phyloP scores from a whole-genome alignment of 2,113 vertebrate species.

The Gadus chalcogrammus region DNA sequence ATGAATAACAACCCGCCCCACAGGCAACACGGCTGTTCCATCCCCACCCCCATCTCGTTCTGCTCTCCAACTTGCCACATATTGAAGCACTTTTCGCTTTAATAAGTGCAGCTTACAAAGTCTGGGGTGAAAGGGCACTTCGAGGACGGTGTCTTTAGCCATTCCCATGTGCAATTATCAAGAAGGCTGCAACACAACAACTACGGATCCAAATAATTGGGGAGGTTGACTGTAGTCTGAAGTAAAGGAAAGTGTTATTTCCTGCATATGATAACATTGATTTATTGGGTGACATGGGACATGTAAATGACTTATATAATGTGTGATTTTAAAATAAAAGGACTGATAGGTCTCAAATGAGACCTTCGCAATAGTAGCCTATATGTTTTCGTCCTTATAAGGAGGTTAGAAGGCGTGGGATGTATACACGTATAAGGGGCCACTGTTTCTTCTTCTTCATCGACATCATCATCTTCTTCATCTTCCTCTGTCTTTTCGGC shows the following conservation, averaged over 20 bases:
- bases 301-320: no score
- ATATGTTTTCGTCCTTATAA: not conserved
- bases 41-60: constrained; percentile 63
- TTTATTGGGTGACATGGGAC: no score
- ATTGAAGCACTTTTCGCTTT: constrained; percentile 99
- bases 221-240: constrained; percentile 18
- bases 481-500: constrained; percentile 14
- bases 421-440: constrained; percentile 40
- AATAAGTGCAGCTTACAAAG: constrained; percentile 96
- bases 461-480: no score
- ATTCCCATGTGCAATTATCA: constrained; percentile 66
- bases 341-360: not conserved
- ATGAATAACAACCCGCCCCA: constrained; percentile 46
- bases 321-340: no score
- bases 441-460: not conserved
- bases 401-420: constrained; percentile 42
- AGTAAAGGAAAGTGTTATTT: constrained; percentile 26
- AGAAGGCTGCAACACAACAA: constrained; percentile 42
- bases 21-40: constrained; percentile 33
- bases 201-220: constrained; percentile 19
- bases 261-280: not conserved
- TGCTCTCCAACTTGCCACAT: constrained; percentile 78
- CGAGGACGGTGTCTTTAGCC: constrained; percentile 86
- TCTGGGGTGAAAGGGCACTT: constrained; percentile 95
- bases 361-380: not conserved